Percentiles rank a stretch among this genome's conserved stretches.
Conservation (phyloP, 2,797 vertebrate species). For the Phrynocephalus guinanensis region DNA sequence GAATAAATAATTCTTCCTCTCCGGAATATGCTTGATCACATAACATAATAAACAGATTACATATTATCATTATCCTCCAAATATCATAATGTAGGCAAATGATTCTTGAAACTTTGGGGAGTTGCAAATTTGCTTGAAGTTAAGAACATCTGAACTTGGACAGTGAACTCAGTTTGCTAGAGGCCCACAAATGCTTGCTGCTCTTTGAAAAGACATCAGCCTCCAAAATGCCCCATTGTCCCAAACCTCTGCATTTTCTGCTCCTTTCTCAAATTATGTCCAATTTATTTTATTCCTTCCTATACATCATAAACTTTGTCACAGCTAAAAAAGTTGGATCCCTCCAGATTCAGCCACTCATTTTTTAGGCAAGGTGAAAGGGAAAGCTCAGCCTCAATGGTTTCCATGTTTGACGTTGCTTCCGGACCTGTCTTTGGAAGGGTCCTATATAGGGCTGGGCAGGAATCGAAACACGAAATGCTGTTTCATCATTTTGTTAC, state of each 20-base stretch:
- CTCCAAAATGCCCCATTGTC: background rate
- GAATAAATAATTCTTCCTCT: slow-evolving; percentile 69
- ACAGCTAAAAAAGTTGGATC: background rate
- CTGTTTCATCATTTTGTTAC: too few species aligned
- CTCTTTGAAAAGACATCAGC: background rate
- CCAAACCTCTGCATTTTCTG: background rate
- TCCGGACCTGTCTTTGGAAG: too few species aligned
- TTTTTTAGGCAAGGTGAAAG: too few species aligned
- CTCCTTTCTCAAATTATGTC: background rate
- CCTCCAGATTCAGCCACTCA: background rate
- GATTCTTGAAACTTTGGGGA: slow-evolving; percentile 73
- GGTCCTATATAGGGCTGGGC: too few species aligned
- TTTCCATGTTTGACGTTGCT: too few species aligned
- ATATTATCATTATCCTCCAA: slow-evolving; percentile 67
- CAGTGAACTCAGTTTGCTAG: slow-evolving; percentile 57
- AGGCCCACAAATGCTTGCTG: slow-evolving; percentile 27
- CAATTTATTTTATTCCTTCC: background rate
- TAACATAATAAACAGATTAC: slow-evolving; percentile 68
- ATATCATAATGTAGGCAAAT: slow-evolving; percentile 77
- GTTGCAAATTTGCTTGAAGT: slow-evolving; percentile 77
- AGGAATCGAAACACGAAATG: too few species aligned
- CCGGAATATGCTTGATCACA: slow-evolving; percentile 69
- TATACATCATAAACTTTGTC: background rate
- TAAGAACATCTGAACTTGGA: slow-evolving; percentile 67
- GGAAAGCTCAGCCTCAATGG: too few species aligned